These are phyloP conservation scores for Talpa occidentalis DNA, from an alignment of 2,113 vertebrate species.

Conservation along the genomic window DNA sequence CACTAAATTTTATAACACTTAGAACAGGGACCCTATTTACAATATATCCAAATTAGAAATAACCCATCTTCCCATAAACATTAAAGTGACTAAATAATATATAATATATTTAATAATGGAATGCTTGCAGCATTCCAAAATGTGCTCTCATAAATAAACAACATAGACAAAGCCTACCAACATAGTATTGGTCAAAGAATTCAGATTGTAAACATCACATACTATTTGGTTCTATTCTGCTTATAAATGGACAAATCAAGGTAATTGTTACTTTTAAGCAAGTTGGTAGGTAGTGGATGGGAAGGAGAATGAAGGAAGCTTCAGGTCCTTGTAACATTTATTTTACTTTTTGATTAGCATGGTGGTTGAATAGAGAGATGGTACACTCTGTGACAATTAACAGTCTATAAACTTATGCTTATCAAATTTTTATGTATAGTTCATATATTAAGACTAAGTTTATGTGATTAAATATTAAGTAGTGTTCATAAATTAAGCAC, in stretches of 20 bases:
- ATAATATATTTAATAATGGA: not conserved
- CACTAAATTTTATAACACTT: not conserved
- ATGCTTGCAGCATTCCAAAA: not conserved
- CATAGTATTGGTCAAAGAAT: not conserved
- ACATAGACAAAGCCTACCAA: not conserved
- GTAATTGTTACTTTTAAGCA: not conserved
- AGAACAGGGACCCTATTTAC: not conserved
- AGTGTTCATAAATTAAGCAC: conserved; percentile 21
- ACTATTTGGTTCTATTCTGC: not conserved
- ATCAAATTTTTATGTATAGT: not conserved
- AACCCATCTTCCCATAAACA: not conserved
- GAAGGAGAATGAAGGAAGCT: not conserved
- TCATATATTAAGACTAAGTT: not conserved
- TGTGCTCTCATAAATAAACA: not conserved
- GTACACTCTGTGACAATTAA: not conserved
- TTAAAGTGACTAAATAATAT: not conserved
- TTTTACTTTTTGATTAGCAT: not conserved
- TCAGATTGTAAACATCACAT: not conserved
- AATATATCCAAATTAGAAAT: not conserved
- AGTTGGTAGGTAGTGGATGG: not conserved
- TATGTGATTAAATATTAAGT: not conserved
- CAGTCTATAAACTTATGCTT: not conserved
- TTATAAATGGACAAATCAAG: not conserved
- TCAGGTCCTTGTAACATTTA: not conserved
- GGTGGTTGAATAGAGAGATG: not conserved